Evolutionary conservation across 2,113 vertebrate genomes (phyloP).

Genomic region (Takifugu flavidus): DNA sequence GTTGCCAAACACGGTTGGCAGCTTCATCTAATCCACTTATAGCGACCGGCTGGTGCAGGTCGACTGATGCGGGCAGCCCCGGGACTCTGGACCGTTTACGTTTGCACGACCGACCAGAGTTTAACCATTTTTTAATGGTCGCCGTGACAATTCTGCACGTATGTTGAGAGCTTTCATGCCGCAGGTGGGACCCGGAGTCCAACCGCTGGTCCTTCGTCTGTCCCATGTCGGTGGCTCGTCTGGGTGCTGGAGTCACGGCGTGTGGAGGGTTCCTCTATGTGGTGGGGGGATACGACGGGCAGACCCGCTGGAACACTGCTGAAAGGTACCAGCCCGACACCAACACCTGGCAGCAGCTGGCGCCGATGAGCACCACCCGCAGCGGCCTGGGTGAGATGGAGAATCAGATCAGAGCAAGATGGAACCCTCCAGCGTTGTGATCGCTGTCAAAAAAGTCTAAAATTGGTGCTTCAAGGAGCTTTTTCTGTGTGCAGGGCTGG

Average conservation of each 20-base stretch:
- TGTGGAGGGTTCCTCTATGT: conserved; percentile 76
- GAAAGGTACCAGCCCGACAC: conserved; percentile 78
- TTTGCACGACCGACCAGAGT: neutral
- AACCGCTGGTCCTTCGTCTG: conserved; percentile 75
- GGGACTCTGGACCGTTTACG: neutral
- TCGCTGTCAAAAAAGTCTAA: neutral
- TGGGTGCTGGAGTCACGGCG: conserved; percentile 74
- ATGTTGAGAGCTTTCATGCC: conserved; percentile 7
- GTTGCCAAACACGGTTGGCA: conserved; percentile 39
- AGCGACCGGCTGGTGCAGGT: conserved; percentile 18
- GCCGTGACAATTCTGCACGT: neutral
- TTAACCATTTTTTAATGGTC: neutral
- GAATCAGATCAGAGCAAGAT: neutral
- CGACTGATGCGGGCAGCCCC: neutral
- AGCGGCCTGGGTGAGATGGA: conserved; percentile 76
- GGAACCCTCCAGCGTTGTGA: neutral
- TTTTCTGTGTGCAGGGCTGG: conserved; percentile 63
- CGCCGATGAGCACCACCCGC: conserved; percentile 72
- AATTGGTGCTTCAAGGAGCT: neutral
- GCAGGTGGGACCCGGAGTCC: conserved; percentile 80
- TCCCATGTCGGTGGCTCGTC: conserved; percentile 75
- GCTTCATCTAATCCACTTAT: conserved; percentile 60
- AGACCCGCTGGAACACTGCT: conserved; percentile 73
- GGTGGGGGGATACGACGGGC: conserved; percentile 78
- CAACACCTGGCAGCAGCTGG: conserved; percentile 74